These are phyloP conservation scores for Craterocephalus amniculus DNA, from an alignment of 2,797 vertebrate species.

Conservation along the genomic window DNA sequence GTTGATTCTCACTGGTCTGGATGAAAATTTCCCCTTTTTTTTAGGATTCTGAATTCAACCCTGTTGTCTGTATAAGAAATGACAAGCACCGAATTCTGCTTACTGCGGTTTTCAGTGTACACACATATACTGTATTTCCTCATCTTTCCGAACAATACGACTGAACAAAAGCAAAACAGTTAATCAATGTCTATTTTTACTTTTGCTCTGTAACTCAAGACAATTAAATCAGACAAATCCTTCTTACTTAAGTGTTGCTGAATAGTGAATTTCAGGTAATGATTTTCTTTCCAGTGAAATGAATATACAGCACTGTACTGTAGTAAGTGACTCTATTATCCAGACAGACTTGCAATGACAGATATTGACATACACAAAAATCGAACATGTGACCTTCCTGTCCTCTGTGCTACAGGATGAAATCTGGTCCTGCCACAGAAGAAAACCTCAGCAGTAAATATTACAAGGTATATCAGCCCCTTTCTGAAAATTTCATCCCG, in stretches of 20 bases:
- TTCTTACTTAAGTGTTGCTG: slow-evolving; percentile 30
- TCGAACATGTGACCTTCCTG: slow-evolving; percentile 61
- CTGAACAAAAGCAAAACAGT: slow-evolving; percentile 3
- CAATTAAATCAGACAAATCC: slow-evolving; percentile 22
- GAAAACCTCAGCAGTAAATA: slow-evolving; percentile 33
- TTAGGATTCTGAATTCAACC: neutral
- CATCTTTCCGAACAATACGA: neutral
- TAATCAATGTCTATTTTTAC: neutral
- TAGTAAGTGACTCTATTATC: slow-evolving; percentile 38
- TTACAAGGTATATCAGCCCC: slow-evolving; percentile 22
- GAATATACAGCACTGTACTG: slow-evolving; percentile 40
- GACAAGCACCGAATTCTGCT: neutral
- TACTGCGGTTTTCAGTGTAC: no score
- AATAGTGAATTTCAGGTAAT: slow-evolving; percentile 39
- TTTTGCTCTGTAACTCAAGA: slow-evolving; percentile 34
- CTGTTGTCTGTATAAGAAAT: neutral
- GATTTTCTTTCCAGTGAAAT: slow-evolving; percentile 49
- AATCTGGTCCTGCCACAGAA: slow-evolving; percentile 40
- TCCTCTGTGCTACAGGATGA: slow-evolving; percentile 44
- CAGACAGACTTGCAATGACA: slow-evolving; percentile 35
- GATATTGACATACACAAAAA: slow-evolving; percentile 52
- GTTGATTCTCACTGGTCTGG: no score
- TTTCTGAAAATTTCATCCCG: neutral
- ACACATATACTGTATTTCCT: neutral
- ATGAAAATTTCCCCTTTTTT: neutral